Evolutionary conservation across 2,888 invertebrate genomes (phyloP).

Genomic region (Furcula furcula): DNA sequence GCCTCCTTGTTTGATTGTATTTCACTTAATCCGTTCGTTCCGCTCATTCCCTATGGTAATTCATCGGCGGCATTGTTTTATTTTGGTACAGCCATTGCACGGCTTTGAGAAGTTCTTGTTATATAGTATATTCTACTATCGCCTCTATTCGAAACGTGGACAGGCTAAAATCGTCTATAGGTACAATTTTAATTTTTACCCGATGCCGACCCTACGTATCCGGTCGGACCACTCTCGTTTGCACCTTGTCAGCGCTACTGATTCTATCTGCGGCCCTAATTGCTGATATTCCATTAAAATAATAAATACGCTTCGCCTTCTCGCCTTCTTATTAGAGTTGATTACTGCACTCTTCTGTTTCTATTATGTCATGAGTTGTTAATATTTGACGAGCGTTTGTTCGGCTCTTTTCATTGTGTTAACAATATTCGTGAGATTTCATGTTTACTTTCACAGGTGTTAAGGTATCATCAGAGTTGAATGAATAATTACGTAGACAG

Average conservation of each 20-base stretch:
- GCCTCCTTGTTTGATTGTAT: conserved; percentile 71
- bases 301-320: conserved; percentile 73
- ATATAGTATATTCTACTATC: conserved; percentile 30
- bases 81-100: conserved; percentile 50
- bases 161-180: conserved; percentile 32
- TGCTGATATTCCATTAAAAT: conserved; percentile 80
- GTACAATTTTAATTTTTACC: conserved; percentile 22
- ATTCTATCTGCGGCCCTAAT: conserved; percentile 75
- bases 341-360: conserved; percentile 71
- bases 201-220: conserved; percentile 53
- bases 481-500: conserved; percentile 46
- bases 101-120: conserved; percentile 28
- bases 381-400: conserved; percentile 63
- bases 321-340: conserved; percentile 74
- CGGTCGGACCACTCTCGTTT: conserved; percentile 75
- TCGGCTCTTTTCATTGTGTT: conserved; percentile 50
- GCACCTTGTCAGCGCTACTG: conserved; percentile 80
- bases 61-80: conserved; percentile 73
- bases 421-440: conserved; percentile 54
- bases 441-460: conserved; percentile 55
- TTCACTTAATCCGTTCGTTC: conserved; percentile 76
- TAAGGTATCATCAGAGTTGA: conserved; percentile 47
- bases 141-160: conserved; percentile 33
- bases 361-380: conserved; percentile 70
- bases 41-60: conserved; percentile 77